Conservation (phyloP, 2,888 invertebrate species). For the Cataglyphis albicans region DNA sequence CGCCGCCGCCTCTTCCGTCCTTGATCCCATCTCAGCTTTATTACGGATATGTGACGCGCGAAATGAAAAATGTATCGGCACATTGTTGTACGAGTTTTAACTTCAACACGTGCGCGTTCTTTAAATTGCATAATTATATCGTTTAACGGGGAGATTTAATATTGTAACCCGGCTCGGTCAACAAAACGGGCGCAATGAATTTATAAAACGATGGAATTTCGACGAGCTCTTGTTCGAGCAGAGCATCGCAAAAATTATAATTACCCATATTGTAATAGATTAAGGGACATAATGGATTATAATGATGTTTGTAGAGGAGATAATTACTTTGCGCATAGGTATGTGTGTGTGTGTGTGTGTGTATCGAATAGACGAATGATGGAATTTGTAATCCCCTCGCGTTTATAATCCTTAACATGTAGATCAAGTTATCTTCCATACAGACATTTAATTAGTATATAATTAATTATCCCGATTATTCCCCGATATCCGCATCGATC, state of each 20-base stretch:
- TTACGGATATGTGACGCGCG: not conserved
- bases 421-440: conserved; percentile 4
- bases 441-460: conserved; percentile 16
- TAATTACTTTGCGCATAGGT: conserved; percentile 12
- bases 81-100: not conserved
- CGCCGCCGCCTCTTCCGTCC: not conserved
- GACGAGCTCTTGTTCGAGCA: not conserved
- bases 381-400: conserved; percentile 12
- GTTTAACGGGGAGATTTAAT: conserved; percentile 6
- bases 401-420: conserved; percentile 2
- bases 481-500: not conserved
- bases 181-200: not conserved
- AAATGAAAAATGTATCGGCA: not conserved
- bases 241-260: not conserved
- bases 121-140: not conserved
- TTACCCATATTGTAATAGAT: conserved; percentile 8
- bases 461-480: conserved; percentile 24
- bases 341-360: not conserved
- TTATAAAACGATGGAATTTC: not conserved
- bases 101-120: no score
- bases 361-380: not conserved
- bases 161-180: not conserved
- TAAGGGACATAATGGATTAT: not conserved
- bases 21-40: conserved; percentile 14
- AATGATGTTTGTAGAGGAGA: not conserved